phyloP scores from a whole-genome alignment of 2,797 vertebrate genomes.

The Hippocampus kuda region DNA sequence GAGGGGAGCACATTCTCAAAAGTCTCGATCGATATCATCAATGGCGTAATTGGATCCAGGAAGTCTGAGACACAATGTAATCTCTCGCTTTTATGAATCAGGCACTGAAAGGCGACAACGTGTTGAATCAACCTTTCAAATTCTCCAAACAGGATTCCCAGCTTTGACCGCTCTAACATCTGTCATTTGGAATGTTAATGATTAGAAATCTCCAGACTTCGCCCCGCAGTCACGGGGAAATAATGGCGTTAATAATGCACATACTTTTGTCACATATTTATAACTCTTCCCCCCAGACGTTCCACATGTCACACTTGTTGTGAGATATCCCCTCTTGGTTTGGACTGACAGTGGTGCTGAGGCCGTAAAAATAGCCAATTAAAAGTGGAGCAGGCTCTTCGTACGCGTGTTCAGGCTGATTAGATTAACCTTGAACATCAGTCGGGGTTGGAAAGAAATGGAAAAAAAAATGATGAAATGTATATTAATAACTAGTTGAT shows the following conservation, averaged over 20 bases:
- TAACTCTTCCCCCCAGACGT: slow-evolving; percentile 70
- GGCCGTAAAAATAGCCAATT: slow-evolving; percentile 83
- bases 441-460: slow-evolving; percentile 63
- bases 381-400: slow-evolving; percentile 76
- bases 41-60: slow-evolving; percentile 65
- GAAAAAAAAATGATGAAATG: slow-evolving; percentile 57
- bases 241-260: slow-evolving; percentile 74
- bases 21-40: slow-evolving; percentile 65
- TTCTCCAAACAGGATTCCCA: neutral
- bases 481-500: slow-evolving; percentile 62
- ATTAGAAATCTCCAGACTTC: slow-evolving; percentile 34
- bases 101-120: slow-evolving; percentile 8
- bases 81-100: slow-evolving; percentile 49
- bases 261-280: slow-evolving; percentile 76
- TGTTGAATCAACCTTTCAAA: neutral
- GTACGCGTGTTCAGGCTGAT: slow-evolving; percentile 73
- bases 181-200: slow-evolving; percentile 27
- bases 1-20: slow-evolving; percentile 35
- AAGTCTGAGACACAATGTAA: slow-evolving; percentile 62
- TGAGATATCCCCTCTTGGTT: slow-evolving; percentile 73
- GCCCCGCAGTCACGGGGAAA: slow-evolving; percentile 46
- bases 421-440: slow-evolving; percentile 80
- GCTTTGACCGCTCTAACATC: slow-evolving; percentile 24
- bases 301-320: slow-evolving; percentile 78
- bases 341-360: slow-evolving; percentile 75